Evolutionary conservation across 2,888 invertebrate species (phyloP).

Genomic region (Stenolophus ochropezus): DNA sequence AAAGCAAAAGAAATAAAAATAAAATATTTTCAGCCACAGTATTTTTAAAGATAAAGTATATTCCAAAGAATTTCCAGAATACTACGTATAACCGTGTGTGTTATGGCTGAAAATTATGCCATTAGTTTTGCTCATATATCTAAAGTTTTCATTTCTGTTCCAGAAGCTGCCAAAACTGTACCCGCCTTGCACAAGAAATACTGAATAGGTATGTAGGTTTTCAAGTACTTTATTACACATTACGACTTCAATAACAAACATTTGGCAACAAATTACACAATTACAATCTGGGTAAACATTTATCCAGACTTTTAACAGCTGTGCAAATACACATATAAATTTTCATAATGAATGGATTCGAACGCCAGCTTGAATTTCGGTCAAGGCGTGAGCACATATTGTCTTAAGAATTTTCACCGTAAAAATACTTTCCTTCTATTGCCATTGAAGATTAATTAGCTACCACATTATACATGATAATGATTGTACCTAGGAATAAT

Average conservation of each 20-base stretch:
- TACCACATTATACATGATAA: neutral
- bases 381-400: conserved; percentile 44
- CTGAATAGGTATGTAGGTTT: neutral
- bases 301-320: conserved; percentile 5
- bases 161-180: neutral
- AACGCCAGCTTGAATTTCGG: conserved; percentile 3
- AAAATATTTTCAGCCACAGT: too few species aligned
- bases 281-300: neutral
- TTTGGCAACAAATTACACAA: conserved; percentile 23
- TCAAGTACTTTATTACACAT: neutral
- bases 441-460: neutral
- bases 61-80: too few species aligned
- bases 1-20: too few species aligned
- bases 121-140: neutral
- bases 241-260: conserved; percentile 16
- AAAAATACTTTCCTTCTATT: neutral
- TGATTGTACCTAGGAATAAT: too few species aligned
- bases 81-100: too few species aligned
- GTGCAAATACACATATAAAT: conserved; percentile 34
- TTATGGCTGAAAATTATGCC: neutral
- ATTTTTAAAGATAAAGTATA: too few species aligned
- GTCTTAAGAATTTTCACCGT: neutral
- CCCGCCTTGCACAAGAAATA: neutral
- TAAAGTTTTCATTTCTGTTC: neutral
- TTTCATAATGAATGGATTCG: conserved; percentile 32